A percentile compares a stretch with the other conserved stretches of the same genome.
Evolutionary conservation across 2,797 vertebrate genomes (phyloP).

Genomic region (Erethizon dorsatum): DNA sequence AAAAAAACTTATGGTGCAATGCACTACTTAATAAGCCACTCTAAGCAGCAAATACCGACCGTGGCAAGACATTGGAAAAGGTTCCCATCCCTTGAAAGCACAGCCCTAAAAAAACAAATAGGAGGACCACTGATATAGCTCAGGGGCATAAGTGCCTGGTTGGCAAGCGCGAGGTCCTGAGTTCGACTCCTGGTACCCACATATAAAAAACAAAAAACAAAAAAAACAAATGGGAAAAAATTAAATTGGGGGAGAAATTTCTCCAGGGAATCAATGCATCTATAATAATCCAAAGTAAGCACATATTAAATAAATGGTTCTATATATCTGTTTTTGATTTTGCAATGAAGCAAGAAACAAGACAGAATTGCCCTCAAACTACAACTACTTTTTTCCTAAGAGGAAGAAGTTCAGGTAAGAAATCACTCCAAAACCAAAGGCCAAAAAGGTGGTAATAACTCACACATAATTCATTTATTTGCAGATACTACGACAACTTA

Average conservation of each 20-base stretch:
- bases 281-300: neutral
- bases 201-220: too few relatives aligned
- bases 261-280: neutral
- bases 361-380: neutral
- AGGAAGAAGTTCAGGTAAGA: neutral
- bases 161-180: too few relatives aligned
- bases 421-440: neutral
- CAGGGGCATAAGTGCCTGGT: too few relatives aligned
- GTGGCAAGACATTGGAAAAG: neutral
- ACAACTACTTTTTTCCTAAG: neutral
- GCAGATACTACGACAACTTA: neutral
- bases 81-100: neutral
- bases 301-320: neutral
- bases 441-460: neutral
- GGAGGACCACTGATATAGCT: too few relatives aligned
- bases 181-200: too few relatives aligned
- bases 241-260: neutral
- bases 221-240: slow-evolving; percentile 1
- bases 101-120: neutral
- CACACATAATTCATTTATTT: slow-evolving; percentile 7
- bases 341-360: slow-evolving; percentile 8
- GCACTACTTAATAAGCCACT: neutral
- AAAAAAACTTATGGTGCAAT: neutral
- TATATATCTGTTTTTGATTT: neutral
- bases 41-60: neutral